Evolutionary conservation across 2,113 vertebrate species (phyloP).

Genomic region (Brachypteracias leptosomus): DNA sequence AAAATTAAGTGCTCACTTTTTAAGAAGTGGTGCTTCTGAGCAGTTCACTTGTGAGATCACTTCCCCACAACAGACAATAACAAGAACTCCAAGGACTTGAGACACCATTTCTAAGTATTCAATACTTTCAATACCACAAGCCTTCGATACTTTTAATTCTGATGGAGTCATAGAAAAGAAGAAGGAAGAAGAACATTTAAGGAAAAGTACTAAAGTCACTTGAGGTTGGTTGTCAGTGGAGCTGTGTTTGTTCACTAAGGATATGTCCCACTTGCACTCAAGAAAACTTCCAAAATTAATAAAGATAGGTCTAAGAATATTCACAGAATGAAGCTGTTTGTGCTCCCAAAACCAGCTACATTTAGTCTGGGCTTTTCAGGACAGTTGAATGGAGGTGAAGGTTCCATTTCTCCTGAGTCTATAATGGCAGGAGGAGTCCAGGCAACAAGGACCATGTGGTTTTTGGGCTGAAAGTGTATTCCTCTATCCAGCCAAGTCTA

Average conservation of each 20-base stretch:
- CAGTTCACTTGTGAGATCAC: neutral
- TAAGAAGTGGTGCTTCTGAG: neutral
- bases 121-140: neutral
- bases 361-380: neutral
- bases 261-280: neutral
- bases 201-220: neutral
- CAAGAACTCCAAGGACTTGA: neutral
- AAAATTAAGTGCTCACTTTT: neutral
- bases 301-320: neutral
- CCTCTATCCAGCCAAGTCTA: neutral
- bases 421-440: neutral
- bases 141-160: neutral
- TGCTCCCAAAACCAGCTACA: neutral
- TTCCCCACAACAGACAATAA: neutral
- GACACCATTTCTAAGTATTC: neutral
- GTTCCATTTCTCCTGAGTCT: neutral
- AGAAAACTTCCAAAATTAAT: neutral
- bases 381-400: neutral
- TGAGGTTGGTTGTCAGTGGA: neutral
- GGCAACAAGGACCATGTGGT: accelerated
- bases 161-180: neutral
- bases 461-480: neutral
- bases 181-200: neutral
- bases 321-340: neutral
- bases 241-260: neutral